Percentiles rank a stretch among this genome's conserved stretches.
phyloP scores from a whole-genome alignment of 2,888 invertebrate species.

The Conomelus anceps region DNA sequence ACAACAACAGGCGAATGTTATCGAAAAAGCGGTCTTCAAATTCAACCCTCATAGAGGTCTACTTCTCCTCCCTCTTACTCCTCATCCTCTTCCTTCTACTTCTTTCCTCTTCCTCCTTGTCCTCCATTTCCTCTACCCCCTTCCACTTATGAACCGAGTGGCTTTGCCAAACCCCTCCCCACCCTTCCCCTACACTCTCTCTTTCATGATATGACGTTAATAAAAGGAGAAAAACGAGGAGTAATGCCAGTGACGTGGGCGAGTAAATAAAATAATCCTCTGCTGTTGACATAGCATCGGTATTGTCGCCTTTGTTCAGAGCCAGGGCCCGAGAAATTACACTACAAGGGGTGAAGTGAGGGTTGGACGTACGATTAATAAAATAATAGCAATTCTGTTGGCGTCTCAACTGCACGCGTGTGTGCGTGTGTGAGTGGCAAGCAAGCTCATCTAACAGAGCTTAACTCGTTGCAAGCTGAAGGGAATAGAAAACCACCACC shows the following conservation, averaged over 20 bases:
- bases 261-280: not conserved
- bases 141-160: not conserved
- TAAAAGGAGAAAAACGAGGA: not conserved
- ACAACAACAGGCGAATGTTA: not conserved
- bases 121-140: not conserved
- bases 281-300: not conserved
- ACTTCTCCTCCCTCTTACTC: not conserved
- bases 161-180: not conserved
- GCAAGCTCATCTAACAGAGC: not conserved
- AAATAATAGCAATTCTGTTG: not conserved
- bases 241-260: not conserved
- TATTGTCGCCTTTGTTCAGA: not conserved
- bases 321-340: not conserved
- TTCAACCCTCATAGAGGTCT: not conserved
- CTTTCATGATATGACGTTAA: not conserved
- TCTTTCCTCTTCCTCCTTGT: not conserved
- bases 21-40: not conserved
- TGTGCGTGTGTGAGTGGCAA: not conserved
- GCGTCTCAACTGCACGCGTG: not conserved
- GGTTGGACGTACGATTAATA: not conserved
- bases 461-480: not conserved
- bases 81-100: no score
- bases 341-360: not conserved
- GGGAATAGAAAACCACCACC: not conserved
- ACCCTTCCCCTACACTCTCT: not conserved